Percentiles rank a stretch among this genome's conserved stretches.
These are phyloP conservation scores for Subanguina moxae DNA, from an alignment of 1,140 invertebrate species.

Conservation along the genomic window DNA sequence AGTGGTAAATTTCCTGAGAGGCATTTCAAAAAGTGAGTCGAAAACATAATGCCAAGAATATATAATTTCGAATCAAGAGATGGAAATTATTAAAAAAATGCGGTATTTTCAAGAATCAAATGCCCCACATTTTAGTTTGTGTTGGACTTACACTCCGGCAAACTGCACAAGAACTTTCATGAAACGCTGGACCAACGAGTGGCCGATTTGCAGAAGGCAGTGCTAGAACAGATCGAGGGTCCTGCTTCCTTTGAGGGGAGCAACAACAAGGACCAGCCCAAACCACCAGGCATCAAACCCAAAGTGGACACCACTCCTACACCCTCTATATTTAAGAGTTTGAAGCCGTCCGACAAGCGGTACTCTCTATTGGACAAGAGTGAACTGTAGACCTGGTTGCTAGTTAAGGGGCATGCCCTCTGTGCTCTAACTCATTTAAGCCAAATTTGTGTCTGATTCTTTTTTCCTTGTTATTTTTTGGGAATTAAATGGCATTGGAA, in stretches of 20 bases:
- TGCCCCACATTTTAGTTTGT: slow-evolving; percentile 45
- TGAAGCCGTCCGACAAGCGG: slow-evolving; percentile 58
- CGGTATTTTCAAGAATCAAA: no score
- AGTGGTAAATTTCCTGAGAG: no score
- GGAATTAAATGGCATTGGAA: no score
- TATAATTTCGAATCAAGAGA: no score
- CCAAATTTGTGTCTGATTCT: no score
- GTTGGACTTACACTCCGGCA: slow-evolving; percentile 56
- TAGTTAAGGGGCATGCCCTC: no score
- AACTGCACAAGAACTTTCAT: slow-evolving; percentile 55
- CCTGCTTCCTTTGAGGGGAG: neutral
- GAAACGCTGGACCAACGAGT: slow-evolving; percentile 57
- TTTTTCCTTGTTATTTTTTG: no score
- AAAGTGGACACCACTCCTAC: slow-evolving; percentile 52
- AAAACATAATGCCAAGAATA: no score
- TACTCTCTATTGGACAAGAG: slow-evolving; percentile 55
- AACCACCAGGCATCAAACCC: slow-evolving; percentile 21
- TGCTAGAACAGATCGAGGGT: slow-evolving; percentile 42
- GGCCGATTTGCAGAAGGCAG: slow-evolving; percentile 51
- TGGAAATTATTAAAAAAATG: no score
- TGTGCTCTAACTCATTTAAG: no score
- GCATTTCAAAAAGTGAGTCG: no score
- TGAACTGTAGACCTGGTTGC: slow-evolving; percentile 54
- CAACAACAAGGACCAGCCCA: slow-evolving; percentile 22
- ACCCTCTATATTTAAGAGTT: slow-evolving; percentile 58